Conservation (phyloP, 2,888 invertebrate genomes). For the Sphaerophoria taeniata region DNA sequence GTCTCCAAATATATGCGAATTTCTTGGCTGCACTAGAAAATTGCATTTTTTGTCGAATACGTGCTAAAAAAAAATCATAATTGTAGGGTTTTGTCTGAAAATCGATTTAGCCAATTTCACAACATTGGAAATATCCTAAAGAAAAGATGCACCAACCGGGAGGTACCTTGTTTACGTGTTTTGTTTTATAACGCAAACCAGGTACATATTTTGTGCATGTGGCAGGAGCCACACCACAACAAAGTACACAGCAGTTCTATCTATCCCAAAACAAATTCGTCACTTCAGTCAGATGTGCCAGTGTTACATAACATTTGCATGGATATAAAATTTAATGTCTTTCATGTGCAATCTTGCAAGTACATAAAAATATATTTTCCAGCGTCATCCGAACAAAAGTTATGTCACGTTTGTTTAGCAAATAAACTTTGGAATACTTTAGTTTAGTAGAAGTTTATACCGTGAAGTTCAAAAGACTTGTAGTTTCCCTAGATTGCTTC, state of each 20-base stretch:
- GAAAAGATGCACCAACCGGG: not conserved
- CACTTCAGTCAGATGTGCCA: not conserved
- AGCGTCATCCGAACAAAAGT: too few species aligned
- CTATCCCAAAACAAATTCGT: not conserved
- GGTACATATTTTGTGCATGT: not conserved
- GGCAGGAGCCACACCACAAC: not conserved
- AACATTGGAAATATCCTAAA: constrained; percentile 19
- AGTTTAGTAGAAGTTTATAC: too few species aligned
- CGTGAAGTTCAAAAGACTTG: too few species aligned
- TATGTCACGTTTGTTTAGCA: too few species aligned
- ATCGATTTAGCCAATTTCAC: constrained; percentile 28
- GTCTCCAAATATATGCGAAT: not conserved
- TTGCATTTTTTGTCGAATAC: not conserved
- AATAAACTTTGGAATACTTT: too few species aligned
- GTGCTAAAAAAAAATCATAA: not conserved
- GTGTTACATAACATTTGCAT: not conserved
- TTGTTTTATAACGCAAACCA: not conserved
- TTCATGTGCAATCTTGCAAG: too few species aligned
- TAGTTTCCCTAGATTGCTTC: too few species aligned
- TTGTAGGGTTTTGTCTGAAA: not conserved
- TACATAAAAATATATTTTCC: too few species aligned
- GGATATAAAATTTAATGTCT: too few species aligned
- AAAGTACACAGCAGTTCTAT: too few species aligned
- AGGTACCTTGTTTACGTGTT: not conserved
- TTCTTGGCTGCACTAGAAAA: not conserved